Evolutionary conservation across 2,113 vertebrate species (phyloP).

Genomic region (Ciconia boyciana): DNA sequence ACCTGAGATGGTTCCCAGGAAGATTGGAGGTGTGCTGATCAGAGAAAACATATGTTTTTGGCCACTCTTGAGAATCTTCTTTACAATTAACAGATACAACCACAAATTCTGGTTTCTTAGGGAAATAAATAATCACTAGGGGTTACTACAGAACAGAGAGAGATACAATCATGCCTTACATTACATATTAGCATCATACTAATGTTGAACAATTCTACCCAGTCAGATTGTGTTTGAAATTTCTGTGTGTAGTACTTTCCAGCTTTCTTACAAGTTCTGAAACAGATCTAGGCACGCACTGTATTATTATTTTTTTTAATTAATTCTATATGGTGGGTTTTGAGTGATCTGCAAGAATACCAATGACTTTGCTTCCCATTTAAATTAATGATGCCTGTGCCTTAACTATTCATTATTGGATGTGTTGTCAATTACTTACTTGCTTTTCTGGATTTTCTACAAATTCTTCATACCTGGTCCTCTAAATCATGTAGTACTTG

Average conservation of each 20-base stretch:
- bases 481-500: background rate
- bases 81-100: background rate
- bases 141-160: background rate
- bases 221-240: background rate
- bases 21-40: background rate
- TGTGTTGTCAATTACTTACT: background rate
- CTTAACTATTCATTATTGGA: background rate
- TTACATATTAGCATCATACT: background rate
- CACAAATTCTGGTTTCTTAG: background rate
- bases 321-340: background rate
- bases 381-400: background rate
- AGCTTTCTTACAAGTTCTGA: background rate
- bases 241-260: background rate
- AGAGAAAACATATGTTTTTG: background rate
- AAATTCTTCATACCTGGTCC: background rate
- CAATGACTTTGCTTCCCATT: background rate
- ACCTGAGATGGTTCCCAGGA: background rate
- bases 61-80: background rate
- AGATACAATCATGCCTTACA: background rate
- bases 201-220: rapidly evolving
- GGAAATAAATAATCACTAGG: background rate
- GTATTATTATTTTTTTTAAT: background rate
- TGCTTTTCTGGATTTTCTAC: background rate
- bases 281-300: background rate
- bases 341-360: background rate